These are phyloP conservation scores for Germaria angustata DNA, from an alignment of 2,888 invertebrate genomes.

Conservation along the genomic window DNA sequence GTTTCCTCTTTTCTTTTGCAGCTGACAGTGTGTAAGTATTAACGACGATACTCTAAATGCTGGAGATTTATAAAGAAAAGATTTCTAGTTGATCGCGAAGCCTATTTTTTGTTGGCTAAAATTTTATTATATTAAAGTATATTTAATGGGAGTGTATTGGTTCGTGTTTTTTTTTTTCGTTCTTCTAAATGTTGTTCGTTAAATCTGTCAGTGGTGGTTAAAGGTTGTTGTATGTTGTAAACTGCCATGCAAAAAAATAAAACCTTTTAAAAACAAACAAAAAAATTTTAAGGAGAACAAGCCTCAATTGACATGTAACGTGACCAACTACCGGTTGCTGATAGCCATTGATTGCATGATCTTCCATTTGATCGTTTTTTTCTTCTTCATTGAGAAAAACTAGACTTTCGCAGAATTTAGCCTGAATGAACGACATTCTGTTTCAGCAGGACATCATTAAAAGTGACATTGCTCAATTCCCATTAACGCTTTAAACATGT, in stretches of 20 bases:
- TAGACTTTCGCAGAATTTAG: too few species aligned
- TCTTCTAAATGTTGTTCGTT: constrained; percentile 60
- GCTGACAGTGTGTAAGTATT: constrained; percentile 11
- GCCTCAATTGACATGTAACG: neutral
- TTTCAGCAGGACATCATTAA: too few species aligned
- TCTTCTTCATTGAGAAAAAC: too few species aligned
- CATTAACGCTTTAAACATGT: too few species aligned
- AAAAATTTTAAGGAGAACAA: neutral
- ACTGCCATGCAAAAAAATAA: constrained; percentile 52
- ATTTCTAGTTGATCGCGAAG: constrained; percentile 42
- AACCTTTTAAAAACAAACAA: neutral
- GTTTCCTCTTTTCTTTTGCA: neutral
- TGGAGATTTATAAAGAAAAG: constrained; percentile 58
- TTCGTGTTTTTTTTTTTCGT: neutral
- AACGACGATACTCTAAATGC: constrained; percentile 52
- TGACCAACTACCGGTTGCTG: constrained; percentile 21
- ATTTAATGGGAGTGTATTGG: constrained; percentile 37
- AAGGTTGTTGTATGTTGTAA: constrained; percentile 65
- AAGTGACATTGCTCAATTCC: too few species aligned
- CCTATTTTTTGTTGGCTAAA: constrained; percentile 17
- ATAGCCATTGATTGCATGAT: too few species aligned
- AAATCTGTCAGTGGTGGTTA: constrained; percentile 61
- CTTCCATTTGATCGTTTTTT: too few species aligned
- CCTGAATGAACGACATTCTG: too few species aligned
- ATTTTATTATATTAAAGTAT: constrained; percentile 38